These are phyloP conservation scores for Ctenodactylus gundi DNA, from an alignment of 2,113 vertebrate genomes.

Conservation along the genomic window DNA sequence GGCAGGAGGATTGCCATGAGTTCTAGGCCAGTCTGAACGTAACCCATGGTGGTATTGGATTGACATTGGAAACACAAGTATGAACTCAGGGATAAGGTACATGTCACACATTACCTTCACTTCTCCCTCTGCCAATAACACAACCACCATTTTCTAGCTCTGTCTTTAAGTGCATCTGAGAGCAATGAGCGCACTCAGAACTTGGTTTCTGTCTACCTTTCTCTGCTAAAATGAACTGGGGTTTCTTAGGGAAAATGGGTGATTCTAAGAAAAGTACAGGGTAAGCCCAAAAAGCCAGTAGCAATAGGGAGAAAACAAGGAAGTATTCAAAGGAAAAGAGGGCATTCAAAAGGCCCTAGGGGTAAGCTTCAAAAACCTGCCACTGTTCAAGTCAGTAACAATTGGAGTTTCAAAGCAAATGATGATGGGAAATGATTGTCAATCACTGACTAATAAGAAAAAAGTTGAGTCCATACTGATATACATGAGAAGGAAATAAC, in stretches of 20 bases:
- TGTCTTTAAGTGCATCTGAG: neutral
- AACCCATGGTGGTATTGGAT: neutral
- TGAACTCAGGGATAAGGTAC: neutral
- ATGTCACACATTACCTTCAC: neutral
- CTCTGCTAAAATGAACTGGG: neutral
- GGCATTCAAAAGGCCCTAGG: neutral
- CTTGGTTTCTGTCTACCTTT: neutral
- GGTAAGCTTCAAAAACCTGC: neutral
- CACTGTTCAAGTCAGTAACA: neutral
- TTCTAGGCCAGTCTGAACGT: no score
- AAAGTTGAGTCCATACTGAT: neutral
- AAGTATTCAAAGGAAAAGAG: neutral
- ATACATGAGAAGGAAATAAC: neutral
- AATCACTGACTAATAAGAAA: neutral
- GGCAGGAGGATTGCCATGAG: no score
- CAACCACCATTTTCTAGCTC: neutral
- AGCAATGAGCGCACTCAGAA: neutral
- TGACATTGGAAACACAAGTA: neutral
- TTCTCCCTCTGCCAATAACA: neutral
- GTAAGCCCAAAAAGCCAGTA: neutral
- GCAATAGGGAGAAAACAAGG: neutral
- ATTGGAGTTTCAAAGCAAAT: neutral
- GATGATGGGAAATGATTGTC: neutral
- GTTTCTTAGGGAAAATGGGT: neutral
- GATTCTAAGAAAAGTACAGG: neutral